Evolutionary conservation across 2,888 invertebrate species (phyloP), one percentile per base, ranked within the genome.

Genomic region (Amphipoea oculea): DNA sequence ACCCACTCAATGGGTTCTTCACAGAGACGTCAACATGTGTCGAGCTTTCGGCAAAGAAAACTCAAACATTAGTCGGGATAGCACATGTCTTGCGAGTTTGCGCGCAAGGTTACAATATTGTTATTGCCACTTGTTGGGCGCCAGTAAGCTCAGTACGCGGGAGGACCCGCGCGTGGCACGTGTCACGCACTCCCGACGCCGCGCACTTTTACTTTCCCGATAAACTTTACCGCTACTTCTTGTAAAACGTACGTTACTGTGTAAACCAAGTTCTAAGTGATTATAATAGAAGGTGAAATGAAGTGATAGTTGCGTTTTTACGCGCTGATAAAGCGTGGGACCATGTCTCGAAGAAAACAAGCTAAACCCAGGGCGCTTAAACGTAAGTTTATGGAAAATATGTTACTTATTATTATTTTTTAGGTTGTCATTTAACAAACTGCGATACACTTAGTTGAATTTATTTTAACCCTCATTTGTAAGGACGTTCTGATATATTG

Each of bases 291-390:
- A 71, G 23, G 84, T 83, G 83, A 82, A 79, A 85, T 89, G 82
- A 76, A 81, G 84, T 86, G 81, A 82, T 74, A 23, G 63, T 77
- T 76, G 42, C 48, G 75, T 81, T 73, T 79, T 76, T 73, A 62
- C 29, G 83, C 80, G 86, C 87, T 88, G 82, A 72, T 79, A 87
- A 73, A 68, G 82, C 81, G 83, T 83, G 93, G 90, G 86, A 97
- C 66, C 78, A 89, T 98, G 98, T 98, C 98, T 88, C 97, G 98
- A 89, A 97, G 98, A 91, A 98, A 98, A 94, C 98, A 98, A 93
- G 98, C 98, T 68, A 98, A 98, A 92, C 98, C 98, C 87, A 97
- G 98, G 91, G 97, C 98, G 84, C 96, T 98, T 86, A 98, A 98
- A 97, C 97, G 98, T 98, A 96, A 98, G 98, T 97, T 88, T 42